Conservation (phyloP, 2,113 vertebrate species). For the Gila orcuttii region DNA sequence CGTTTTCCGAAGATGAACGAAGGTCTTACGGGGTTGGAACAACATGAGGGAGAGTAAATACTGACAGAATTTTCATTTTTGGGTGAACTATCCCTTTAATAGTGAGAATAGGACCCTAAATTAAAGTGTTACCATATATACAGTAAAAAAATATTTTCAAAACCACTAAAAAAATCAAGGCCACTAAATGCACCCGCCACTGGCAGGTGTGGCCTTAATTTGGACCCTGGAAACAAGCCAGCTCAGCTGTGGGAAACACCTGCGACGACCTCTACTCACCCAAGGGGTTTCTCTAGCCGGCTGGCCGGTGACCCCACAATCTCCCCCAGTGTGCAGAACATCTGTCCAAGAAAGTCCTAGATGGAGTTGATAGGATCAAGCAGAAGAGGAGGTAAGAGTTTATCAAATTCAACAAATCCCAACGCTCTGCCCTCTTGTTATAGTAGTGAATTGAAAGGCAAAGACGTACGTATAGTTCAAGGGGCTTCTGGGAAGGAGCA, state of each 20-base stretch:
- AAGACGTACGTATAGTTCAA: constrained; percentile 80
- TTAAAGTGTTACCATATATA: too few species aligned
- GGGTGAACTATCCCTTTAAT: too few species aligned
- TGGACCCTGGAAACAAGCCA: neutral
- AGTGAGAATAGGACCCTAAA: too few species aligned
- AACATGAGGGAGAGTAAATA: too few species aligned
- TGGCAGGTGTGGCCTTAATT: neutral
- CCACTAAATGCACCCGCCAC: neutral
- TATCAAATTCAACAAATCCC: constrained; percentile 29
- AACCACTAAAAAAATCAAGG: neutral
- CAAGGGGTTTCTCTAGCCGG: constrained; percentile 91
- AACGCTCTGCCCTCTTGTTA: constrained; percentile 39
- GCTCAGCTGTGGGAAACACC: neutral
- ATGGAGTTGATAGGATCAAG: constrained; percentile 23
- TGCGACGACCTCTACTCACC: constrained; percentile 75
- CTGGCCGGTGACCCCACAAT: constrained; percentile 93
- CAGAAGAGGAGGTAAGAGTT: neutral
- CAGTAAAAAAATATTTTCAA: too few species aligned
- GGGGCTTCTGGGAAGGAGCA: constrained; percentile 77
- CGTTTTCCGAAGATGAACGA: too few species aligned
- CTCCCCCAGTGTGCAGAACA: constrained; percentile 93
- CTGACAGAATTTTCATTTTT: too few species aligned
- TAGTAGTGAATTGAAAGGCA: constrained; percentile 50
- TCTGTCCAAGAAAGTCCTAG: constrained; percentile 94
- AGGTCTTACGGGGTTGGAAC: too few species aligned